Evolutionary conservation across 2,113 vertebrate genomes (phyloP).

Genomic region (Ictidomys tridecemlineatus): DNA sequence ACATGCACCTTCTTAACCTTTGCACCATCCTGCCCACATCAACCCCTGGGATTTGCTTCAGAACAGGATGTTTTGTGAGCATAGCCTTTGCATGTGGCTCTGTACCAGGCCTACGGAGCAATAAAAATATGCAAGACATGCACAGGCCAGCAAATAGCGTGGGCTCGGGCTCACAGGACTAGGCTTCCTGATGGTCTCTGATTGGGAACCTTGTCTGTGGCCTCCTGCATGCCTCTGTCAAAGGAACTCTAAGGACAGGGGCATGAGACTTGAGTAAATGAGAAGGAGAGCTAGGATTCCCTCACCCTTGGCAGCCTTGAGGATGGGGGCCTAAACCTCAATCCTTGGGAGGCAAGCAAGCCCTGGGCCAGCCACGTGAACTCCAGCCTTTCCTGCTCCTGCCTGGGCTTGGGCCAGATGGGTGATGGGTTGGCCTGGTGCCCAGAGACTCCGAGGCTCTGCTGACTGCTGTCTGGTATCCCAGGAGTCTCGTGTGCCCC

Average conservation of each 20-base stretch:
- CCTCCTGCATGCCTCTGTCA: neutral
- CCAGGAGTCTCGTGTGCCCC: neutral
- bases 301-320: neutral
- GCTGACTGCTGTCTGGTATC: conserved; percentile 40
- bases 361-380: neutral
- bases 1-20: neutral
- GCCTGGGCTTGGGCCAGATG: conserved; percentile 36
- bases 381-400: conserved; percentile 63
- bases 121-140: neutral
- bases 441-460: conserved; percentile 49
- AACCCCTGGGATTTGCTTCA: neutral
- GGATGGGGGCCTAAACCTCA: neutral
- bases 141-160: neutral
- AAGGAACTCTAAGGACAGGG: neutral
- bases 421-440: conserved; percentile 11
- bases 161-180: neutral
- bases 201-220: neutral
- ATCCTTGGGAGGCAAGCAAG: conserved; percentile 10
- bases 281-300: neutral
- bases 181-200: neutral
- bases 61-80: neutral
- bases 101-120: neutral
- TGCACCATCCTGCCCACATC: neutral
- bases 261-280: neutral
- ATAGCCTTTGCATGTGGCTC: neutral